These are phyloP conservation scores for Gasterosteus nipponicus DNA, from an alignment of 2,113 vertebrate genomes.

Conservation along the genomic window DNA sequence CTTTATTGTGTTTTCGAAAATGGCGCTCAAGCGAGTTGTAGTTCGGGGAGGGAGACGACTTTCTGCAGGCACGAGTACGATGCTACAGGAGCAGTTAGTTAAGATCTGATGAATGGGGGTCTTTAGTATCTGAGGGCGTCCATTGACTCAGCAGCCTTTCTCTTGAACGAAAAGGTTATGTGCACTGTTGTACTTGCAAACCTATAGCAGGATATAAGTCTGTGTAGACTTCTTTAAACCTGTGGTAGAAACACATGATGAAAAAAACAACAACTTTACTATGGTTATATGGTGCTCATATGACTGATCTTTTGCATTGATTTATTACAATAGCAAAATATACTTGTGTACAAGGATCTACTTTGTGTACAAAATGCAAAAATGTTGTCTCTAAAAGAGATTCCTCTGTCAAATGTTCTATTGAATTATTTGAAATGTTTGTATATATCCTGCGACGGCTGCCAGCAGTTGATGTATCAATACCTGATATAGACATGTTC, in stretches of 20 bases:
- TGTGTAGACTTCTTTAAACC: constrained; percentile 74
- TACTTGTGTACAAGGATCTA: constrained; percentile 82
- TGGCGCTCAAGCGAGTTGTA: constrained; percentile 28
- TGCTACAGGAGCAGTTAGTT: constrained; percentile 48
- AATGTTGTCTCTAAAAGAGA: constrained; percentile 86
- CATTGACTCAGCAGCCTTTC: constrained; percentile 55
- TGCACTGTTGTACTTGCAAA: constrained; percentile 71
- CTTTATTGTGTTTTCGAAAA: constrained; percentile 61
- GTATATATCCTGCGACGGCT: constrained; percentile 62
- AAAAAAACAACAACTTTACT: constrained; percentile 28
- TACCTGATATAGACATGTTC: constrained; percentile 55
- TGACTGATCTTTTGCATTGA: constrained; percentile 76
- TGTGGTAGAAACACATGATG: constrained; percentile 46
- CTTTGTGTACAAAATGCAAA: constrained; percentile 81
- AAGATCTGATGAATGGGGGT: constrained; percentile 42
- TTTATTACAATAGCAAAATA: constrained; percentile 76
- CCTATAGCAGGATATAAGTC: constrained; percentile 63
- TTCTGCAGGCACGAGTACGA: constrained; percentile 28
- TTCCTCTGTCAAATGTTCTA: constrained; percentile 84
- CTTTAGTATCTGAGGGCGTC: constrained; percentile 63
- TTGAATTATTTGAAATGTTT: constrained; percentile 81
- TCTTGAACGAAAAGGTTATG: constrained; percentile 52
- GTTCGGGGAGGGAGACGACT: constrained; percentile 29
- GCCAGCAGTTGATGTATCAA: constrained; percentile 62
- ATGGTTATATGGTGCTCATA: constrained; percentile 80